Evolutionary conservation across 2,113 vertebrate species (phyloP).

Genomic region (Apodemus sylvaticus): DNA sequence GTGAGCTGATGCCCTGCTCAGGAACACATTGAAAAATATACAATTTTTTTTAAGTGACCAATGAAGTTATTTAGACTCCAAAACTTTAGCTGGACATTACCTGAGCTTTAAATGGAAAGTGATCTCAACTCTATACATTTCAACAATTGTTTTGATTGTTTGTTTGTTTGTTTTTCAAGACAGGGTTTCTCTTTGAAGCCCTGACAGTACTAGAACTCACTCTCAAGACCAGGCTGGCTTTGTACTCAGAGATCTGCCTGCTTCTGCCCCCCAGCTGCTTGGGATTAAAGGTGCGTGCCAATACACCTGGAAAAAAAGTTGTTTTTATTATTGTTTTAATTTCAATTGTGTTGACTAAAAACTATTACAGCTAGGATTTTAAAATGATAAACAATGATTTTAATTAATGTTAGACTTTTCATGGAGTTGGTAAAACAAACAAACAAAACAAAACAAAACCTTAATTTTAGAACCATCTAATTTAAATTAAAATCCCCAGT

Average conservation of each 20-base stretch:
- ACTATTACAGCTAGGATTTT: background rate
- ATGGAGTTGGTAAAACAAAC: background rate
- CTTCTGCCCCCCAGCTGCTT: background rate
- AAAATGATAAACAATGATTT: background rate
- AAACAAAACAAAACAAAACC: background rate
- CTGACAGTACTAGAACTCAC: background rate
- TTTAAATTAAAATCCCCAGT: background rate
- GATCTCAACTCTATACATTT: conserved; percentile 12
- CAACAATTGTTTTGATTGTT: background rate
- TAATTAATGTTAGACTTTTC: background rate
- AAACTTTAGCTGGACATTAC: background rate
- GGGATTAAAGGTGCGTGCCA: background rate
- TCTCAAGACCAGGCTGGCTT: background rate
- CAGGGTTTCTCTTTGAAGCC: background rate
- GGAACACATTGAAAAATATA: too few relatives aligned
- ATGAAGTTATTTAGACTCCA: background rate
- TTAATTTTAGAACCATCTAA: background rate
- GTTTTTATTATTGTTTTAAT: background rate
- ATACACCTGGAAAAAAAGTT: background rate
- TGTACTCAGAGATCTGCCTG: background rate
- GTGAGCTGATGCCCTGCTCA: too few relatives aligned
- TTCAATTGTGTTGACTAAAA: conserved; percentile 21
- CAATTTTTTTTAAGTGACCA: background rate
- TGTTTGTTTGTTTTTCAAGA: background rate
- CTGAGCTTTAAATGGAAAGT: background rate